phyloP scores from a whole-genome alignment of 1,140 invertebrate genomes.

The Stratiolaelaps scimitus region DNA sequence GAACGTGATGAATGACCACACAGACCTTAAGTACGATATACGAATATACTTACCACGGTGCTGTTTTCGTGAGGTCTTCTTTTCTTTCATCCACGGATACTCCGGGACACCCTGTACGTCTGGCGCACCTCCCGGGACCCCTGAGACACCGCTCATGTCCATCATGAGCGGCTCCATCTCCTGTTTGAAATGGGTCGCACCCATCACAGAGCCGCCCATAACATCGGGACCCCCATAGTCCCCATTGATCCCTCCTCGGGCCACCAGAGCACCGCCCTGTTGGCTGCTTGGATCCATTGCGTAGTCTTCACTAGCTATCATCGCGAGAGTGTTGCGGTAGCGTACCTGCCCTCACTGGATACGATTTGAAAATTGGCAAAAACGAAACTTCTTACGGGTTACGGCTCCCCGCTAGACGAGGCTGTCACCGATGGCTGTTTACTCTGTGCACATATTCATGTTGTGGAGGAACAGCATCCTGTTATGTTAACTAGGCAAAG shows the following conservation, averaged over 20 bases:
- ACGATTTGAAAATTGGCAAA: too few relatives aligned
- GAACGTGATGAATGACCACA: too few relatives aligned
- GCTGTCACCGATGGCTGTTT: too few relatives aligned
- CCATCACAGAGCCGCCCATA: slow-evolving; percentile 7
- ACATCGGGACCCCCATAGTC: not conserved
- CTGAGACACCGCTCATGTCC: not conserved
- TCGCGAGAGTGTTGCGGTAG: not conserved
- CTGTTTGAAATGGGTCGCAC: slow-evolving; percentile 22
- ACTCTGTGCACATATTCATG: too few relatives aligned
- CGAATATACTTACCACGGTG: slow-evolving; percentile 63
- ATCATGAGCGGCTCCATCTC: slow-evolving; percentile 23
- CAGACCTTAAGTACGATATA: too few relatives aligned
- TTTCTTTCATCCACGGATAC: slow-evolving; percentile 95
- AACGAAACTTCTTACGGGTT: too few relatives aligned
- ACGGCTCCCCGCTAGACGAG: too few relatives aligned
- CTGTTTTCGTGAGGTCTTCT: slow-evolving; percentile 76
- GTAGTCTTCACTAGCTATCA: slow-evolving; percentile 27
- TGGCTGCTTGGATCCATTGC: slow-evolving; percentile 9
- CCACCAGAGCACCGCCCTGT: slow-evolving; percentile 4
- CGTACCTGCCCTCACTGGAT: too few relatives aligned
- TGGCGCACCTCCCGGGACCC: slow-evolving; percentile 3
- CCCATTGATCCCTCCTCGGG: not conserved
- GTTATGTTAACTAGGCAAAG: too few relatives aligned
- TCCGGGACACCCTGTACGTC: slow-evolving; percentile 53
- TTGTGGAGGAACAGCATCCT: too few relatives aligned